Evolutionary conservation across 2,797 vertebrate genomes (phyloP).

Genomic region (Anguilla pacifica): DNA sequence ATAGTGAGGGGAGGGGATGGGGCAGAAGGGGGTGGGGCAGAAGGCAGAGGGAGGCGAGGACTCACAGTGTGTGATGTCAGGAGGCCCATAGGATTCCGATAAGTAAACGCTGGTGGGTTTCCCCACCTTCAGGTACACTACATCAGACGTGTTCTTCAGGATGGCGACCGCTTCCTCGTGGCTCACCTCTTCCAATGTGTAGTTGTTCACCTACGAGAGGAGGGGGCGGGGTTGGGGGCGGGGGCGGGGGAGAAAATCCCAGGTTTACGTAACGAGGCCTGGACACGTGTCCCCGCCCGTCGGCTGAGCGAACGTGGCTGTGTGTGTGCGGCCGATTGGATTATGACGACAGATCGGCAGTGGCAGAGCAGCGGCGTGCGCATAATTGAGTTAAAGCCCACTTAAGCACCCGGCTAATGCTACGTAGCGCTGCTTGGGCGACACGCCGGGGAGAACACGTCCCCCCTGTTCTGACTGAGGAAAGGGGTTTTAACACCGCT

Average conservation of each 20-base stretch:
- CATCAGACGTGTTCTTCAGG: slow-evolving; percentile 94
- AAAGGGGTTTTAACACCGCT: background rate
- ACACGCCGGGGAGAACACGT: slow-evolving; percentile 7
- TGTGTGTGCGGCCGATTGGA: slow-evolving; percentile 47
- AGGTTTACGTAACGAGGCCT: background rate
- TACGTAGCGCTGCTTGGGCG: background rate
- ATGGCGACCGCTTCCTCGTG: slow-evolving; percentile 96
- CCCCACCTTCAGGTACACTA: slow-evolving; percentile 94
- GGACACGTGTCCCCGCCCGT: background rate
- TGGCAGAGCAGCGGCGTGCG: slow-evolving; percentile 41
- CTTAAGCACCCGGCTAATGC: slow-evolving; percentile 45
- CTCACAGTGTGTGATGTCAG: slow-evolving; percentile 97
- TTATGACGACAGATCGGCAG: slow-evolving; percentile 61
- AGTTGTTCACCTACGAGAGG: slow-evolving; percentile 87
- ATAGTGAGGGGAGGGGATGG: no score
- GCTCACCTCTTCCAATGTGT: slow-evolving; percentile 94
- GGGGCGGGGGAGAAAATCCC: background rate
- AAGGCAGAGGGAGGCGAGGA: slow-evolving; percentile 47
- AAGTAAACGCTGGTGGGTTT: slow-evolving; percentile 95
- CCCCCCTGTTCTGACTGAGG: background rate
- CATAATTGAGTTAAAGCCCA: slow-evolving; percentile 63
- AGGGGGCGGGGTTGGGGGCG: slow-evolving; percentile 18
- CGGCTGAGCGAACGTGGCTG: slow-evolving; percentile 26
- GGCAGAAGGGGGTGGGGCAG: background rate
- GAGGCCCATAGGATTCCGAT: slow-evolving; percentile 92